phyloP scores from a whole-genome alignment of 1,140 invertebrate genomes.

The Steinernema khuongi region DNA sequence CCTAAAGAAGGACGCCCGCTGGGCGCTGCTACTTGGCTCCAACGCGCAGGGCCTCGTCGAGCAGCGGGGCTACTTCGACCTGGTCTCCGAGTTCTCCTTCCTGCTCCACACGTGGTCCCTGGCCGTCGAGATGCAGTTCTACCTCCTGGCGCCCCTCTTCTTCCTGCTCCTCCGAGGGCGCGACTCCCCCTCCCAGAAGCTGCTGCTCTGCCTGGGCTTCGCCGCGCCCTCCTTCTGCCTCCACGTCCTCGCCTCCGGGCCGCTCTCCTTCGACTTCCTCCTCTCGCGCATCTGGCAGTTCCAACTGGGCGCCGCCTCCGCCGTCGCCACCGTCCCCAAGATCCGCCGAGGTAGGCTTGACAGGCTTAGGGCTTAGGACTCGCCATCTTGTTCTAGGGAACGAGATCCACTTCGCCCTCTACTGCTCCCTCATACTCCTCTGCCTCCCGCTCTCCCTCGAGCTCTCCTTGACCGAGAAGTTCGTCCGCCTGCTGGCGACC shows the following conservation, averaged over 20 bases:
- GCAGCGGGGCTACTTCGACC: not conserved
- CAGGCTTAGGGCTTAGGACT: no score
- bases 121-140: not conserved
- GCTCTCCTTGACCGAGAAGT: no score
- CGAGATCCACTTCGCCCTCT: not conserved
- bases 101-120: not conserved
- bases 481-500: no score
- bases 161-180: no score
- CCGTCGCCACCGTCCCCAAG: no score
- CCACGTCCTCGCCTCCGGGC: not conserved
- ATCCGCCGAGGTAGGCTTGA: no score
- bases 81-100: not conserved
- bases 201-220: not conserved
- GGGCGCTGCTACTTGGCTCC: not conserved
- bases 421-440: not conserved
- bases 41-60: not conserved
- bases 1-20: not conserved
- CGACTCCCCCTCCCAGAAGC: not conserved
- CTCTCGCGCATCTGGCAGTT: not conserved
- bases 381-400: not conserved
- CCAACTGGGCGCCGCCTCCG: not conserved
- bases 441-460: not conserved
- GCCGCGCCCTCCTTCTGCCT: not conserved
- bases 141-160: not conserved
- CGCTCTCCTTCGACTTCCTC: not conserved